Evolutionary conservation across 2,888 invertebrate species (phyloP).

Genomic region (Junonia oenone): DNA sequence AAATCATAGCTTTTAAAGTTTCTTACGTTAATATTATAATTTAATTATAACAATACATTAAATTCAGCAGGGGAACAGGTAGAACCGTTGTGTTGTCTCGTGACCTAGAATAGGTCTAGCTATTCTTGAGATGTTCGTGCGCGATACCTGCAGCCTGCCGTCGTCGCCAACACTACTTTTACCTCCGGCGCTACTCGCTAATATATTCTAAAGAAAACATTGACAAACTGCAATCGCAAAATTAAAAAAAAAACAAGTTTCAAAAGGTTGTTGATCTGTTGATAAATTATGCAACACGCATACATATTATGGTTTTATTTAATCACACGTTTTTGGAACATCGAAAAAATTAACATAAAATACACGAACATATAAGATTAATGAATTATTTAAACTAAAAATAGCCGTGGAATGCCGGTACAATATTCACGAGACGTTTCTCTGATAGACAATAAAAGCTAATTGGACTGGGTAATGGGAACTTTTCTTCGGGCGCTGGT

Average conservation of each 20-base stretch:
- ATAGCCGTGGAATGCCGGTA: background rate
- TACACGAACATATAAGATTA: background rate
- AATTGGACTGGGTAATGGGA: constrained; percentile 16
- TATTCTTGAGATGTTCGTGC: constrained; percentile 51
- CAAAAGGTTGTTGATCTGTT: constrained; percentile 44
- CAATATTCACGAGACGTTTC: constrained; percentile 12
- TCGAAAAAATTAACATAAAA: background rate
- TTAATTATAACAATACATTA: constrained; percentile 22
- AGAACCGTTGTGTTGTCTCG: constrained; percentile 56
- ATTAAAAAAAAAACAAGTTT: constrained; percentile 30
- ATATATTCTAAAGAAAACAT: background rate
- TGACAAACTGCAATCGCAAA: background rate
- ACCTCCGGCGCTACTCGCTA: constrained; percentile 25
- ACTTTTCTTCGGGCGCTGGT: constrained; percentile 25
- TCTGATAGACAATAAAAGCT: constrained; percentile 17
- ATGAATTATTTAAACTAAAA: background rate
- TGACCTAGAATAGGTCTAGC: constrained; percentile 50
- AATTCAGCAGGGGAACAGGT: constrained; percentile 31
- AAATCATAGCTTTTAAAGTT: too few species aligned
- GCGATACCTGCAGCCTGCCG: constrained; percentile 34
- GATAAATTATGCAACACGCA: constrained; percentile 38
- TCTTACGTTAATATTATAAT: too few species aligned
- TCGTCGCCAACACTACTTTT: constrained; percentile 10
- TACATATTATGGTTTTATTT: constrained; percentile 23
- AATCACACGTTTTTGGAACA: background rate